These are phyloP conservation scores for Eulemur rufifrons DNA, from an alignment of 2,113 vertebrate genomes.

Conservation along the genomic window DNA sequence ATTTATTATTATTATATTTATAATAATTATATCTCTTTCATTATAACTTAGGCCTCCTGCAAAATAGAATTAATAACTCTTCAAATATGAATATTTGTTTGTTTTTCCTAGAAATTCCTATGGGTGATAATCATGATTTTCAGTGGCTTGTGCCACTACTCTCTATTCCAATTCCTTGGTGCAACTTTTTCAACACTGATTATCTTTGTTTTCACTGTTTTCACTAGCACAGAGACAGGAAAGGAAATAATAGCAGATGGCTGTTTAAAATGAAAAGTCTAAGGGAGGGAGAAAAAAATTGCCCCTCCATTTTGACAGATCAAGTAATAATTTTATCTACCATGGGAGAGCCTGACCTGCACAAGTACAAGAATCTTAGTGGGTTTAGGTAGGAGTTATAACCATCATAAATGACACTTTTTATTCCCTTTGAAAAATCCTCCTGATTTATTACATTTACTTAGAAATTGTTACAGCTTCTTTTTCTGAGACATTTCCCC, in stretches of 20 bases:
- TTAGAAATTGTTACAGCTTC: slow-evolving; percentile 84
- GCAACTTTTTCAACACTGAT: slow-evolving; percentile 9
- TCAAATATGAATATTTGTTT: slow-evolving; percentile 32
- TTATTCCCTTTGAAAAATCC: slow-evolving; percentile 85
- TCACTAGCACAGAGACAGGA: background rate
- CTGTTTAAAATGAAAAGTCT: slow-evolving; percentile 35
- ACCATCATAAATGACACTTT: slow-evolving; percentile 84
- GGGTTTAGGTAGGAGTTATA: slow-evolving; percentile 79
- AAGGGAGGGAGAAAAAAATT: slow-evolving; percentile 58
- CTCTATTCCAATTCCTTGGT: slow-evolving; percentile 38
- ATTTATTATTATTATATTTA: slow-evolving; percentile 3
- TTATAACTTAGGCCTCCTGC: slow-evolving; percentile 77
- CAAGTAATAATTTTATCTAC: slow-evolving; percentile 85
- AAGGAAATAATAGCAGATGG: background rate
- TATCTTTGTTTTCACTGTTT: slow-evolving; percentile 49
- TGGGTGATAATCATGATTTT: slow-evolving; percentile 40
- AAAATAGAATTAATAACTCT: slow-evolving; percentile 78
- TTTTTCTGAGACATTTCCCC: slow-evolving; percentile 81
- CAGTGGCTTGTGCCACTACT: background rate
- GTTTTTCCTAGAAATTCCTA: slow-evolving; percentile 46
- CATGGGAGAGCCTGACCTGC: slow-evolving; percentile 81
- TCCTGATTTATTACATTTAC: slow-evolving; percentile 85
- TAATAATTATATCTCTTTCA: slow-evolving; percentile 69
- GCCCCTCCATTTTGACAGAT: slow-evolving; percentile 82
- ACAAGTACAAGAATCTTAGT: slow-evolving; percentile 82